Evolutionary conservation across 2,888 invertebrate species (phyloP), one percentile per base, ranked within the genome.

Genomic region (Micropterix aruncella): DNA sequence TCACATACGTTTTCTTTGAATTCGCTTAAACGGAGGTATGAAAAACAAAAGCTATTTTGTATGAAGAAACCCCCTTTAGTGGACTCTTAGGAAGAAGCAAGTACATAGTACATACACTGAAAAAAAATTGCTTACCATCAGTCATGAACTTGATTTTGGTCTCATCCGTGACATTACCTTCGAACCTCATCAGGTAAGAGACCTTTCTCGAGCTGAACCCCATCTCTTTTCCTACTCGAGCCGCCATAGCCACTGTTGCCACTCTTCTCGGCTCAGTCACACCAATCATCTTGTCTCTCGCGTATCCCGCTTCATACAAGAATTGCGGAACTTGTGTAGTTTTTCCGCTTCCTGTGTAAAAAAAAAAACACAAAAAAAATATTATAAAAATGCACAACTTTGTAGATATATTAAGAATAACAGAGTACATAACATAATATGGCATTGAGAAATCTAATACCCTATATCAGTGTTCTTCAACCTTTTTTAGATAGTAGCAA

Each of bases 301-400:
- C 83, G 60, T 92, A 97, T 0, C 94, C 97, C 0, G 94, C 93
- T 70, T 99, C 99, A 56, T 93, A 97, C 0, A 99, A 73, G 59
- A 99, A 99, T 64, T 99, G 99, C 0, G 99, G 99, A 7, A 99
- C 80, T 68, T 99, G 99, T 0, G 99, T 99, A 0, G 99, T 99
- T 73, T 99, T 99, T 12, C 97, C 97, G 52, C 88, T 87, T 9
- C 78, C 75, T 66, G n/a, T n/a, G n/a, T n/a, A n/a, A n/a, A n/a
- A n/a, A n/a, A n/a, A n/a, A n/a, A n/a, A n/a, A n/a, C n/a, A n/a
- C n/a, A n/a, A n/a, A n/a, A n/a, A n/a, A n/a, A n/a, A n/a, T n/a
- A n/a, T n/a, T n/a, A n/a, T n/a, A n/a, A n/a, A n/a, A n/a, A n/a
- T n/a, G n/a, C n/a, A n/a, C n/a, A n/a, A n/a, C n/a, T n/a, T n/a